Conservation (phyloP, 2,113 vertebrate genomes). For the Mixornis gularis region DNA sequence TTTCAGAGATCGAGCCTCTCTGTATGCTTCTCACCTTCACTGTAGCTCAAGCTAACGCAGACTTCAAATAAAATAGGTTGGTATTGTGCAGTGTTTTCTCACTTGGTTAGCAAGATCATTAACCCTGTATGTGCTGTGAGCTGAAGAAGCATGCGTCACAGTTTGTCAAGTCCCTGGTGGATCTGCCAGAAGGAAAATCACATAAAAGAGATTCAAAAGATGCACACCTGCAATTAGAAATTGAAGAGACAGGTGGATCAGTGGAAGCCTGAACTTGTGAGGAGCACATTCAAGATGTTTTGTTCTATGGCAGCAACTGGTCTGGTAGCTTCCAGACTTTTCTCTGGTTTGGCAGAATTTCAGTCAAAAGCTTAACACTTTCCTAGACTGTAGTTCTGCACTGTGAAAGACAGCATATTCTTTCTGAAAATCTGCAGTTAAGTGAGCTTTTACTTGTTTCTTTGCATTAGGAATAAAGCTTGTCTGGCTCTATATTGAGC, state of each 20-base stretch:
- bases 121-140: neutral
- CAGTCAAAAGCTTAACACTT: neutral
- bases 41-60: neutral
- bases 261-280: neutral
- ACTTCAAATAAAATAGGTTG: neutral
- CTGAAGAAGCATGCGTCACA: accelerated
- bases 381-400: neutral
- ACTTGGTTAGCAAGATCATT: neutral
- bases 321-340: neutral
- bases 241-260: neutral
- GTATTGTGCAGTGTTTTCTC: neutral
- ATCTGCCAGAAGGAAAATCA: neutral
- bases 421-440: neutral
- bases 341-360: neutral
- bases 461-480: neutral
- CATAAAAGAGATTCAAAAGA: neutral
- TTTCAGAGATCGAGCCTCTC: neutral
- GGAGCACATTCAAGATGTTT: neutral
- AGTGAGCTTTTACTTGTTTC: neutral
- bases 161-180: neutral
- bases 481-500: neutral
- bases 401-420: neutral
- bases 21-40: neutral
- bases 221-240: neutral
- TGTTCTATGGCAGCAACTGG: neutral